Conservation (phyloP, 2,888 invertebrate species). For the Cheilosia pagana region DNA sequence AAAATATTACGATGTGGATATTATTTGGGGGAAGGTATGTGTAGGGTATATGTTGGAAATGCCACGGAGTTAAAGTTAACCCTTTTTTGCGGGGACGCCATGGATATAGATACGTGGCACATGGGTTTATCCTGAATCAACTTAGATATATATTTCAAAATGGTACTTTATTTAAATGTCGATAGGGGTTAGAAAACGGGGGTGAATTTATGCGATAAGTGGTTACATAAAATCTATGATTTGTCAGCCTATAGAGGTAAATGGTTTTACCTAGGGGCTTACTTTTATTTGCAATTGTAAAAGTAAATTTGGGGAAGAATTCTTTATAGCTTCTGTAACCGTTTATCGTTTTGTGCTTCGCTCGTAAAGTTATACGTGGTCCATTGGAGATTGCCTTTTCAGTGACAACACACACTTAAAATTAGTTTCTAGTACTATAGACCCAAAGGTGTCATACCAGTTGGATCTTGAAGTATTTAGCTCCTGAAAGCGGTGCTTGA, state of each 20-base stretch:
- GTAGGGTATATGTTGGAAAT: neutral
- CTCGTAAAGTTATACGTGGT: too few species aligned
- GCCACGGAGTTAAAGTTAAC: slow-evolving; percentile 24
- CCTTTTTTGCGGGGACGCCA: neutral
- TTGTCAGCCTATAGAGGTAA: slow-evolving; percentile 78
- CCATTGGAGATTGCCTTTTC: too few species aligned
- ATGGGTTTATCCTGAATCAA: neutral
- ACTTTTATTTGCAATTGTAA: too few species aligned
- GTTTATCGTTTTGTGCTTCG: too few species aligned
- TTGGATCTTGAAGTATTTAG: too few species aligned
- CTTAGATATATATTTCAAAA: slow-evolving; percentile 32
- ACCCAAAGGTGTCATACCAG: too few species aligned
- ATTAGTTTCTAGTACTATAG: too few species aligned
- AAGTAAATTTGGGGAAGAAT: too few species aligned
- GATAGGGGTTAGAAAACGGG: slow-evolving; percentile 20
- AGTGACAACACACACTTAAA: too few species aligned
- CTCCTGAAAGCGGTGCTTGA: too few species aligned
- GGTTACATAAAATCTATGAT: slow-evolving; percentile 80
- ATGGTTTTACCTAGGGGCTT: too few species aligned
- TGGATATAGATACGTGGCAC: neutral
- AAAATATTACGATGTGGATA: slow-evolving; percentile 40
- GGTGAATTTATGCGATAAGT: slow-evolving; percentile 54
- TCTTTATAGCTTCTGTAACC: too few species aligned
- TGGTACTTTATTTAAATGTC: slow-evolving; percentile 64
- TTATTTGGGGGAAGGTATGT: neutral